Percentiles rank a stretch among this genome's conserved stretches.
Conservation (phyloP, 2,797 vertebrate genomes). For the Gouania willdenowi region DNA sequence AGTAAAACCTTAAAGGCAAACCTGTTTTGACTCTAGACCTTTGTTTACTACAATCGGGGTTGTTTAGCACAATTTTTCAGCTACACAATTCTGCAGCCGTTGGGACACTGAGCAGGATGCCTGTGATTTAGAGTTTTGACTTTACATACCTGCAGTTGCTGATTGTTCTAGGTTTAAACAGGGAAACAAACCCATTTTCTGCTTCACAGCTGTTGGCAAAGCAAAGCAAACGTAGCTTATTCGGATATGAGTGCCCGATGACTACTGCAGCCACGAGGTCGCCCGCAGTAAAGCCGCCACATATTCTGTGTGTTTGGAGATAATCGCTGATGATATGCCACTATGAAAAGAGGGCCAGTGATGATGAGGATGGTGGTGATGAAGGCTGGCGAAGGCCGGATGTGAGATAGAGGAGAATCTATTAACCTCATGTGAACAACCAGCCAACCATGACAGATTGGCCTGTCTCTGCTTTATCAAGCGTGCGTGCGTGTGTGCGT, state of each 20-base stretch:
- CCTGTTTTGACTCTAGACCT: no score
- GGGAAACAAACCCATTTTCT: constrained; percentile 2
- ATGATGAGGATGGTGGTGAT: constrained; percentile 42
- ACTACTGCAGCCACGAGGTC: constrained; percentile 31
- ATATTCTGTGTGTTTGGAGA: constrained; percentile 31
- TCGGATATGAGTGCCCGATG: constrained; percentile 14
- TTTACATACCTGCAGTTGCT: no score
- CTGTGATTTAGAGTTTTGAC: no score
- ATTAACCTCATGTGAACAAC: constrained; percentile 67
- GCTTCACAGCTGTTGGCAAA: constrained; percentile 7
- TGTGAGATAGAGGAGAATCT: constrained; percentile 54
- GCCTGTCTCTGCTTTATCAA: constrained; percentile 46
- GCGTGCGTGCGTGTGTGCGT: constrained; percentile 3
- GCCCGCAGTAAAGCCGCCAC: constrained; percentile 21
- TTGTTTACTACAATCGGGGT: no score
- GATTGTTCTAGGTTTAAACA: no score
- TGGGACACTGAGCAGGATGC: no score
- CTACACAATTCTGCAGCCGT: no score
- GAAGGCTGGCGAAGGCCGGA: constrained; percentile 27
- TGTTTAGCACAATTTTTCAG: no score
- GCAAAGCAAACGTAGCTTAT: constrained; percentile 19
- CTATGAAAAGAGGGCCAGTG: constrained; percentile 29
- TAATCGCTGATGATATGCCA: constrained; percentile 24
- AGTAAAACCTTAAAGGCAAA: no score
- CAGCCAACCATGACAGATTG: constrained; percentile 65